Conservation (phyloP, 2,888 invertebrate species). For the Cataglyphis livida region DNA sequence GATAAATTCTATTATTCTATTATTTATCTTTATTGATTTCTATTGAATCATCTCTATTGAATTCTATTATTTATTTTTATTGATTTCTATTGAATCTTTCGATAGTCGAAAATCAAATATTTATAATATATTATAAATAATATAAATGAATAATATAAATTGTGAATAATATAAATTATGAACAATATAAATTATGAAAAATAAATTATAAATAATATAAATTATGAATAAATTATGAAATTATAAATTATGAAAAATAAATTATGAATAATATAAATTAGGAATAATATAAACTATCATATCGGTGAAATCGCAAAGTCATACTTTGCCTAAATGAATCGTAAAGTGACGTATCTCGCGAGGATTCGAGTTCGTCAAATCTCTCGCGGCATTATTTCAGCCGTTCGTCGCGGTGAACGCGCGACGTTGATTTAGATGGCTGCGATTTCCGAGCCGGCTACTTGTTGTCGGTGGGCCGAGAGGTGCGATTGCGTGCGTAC, state of each 20-base stretch:
- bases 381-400: constrained; percentile 55
- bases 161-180: background rate
- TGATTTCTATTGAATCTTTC: background rate
- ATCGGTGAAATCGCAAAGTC: background rate
- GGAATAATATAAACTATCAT: background rate
- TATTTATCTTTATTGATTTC: background rate
- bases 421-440: constrained; percentile 81
- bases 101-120: constrained; percentile 13
- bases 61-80: background rate
- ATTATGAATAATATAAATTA: background rate
- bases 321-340: background rate
- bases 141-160: constrained; percentile 5
- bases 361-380: constrained; percentile 25
- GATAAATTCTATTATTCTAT: background rate
- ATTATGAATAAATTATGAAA: background rate
- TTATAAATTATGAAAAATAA: too few species aligned
- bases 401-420: constrained; percentile 61
- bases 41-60: too few species aligned
- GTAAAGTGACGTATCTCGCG: constrained; percentile 19
- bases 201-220: constrained; percentile 5
- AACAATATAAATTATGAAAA: constrained; percentile 7
- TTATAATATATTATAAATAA: background rate
- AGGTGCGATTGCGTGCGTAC: constrained; percentile 64
- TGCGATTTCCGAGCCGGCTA: constrained; percentile 80
- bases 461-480: constrained; percentile 73